Conservation (phyloP, 2,113 vertebrate genomes). For the Tupaia tana region DNA sequence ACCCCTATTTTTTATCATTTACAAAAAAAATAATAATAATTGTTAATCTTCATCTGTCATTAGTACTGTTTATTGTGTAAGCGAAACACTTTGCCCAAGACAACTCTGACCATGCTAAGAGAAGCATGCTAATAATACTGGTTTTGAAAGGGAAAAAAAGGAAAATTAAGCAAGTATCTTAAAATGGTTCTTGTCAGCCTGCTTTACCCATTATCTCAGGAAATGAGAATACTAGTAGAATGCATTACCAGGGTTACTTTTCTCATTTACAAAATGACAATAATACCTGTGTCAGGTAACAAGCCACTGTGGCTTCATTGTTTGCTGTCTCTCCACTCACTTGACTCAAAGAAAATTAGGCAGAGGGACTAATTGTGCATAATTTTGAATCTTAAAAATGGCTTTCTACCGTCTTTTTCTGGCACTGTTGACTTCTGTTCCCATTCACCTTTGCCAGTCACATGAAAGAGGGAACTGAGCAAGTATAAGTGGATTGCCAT, state of each 20-base stretch:
- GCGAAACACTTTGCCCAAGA: not conserved
- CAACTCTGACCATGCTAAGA: not conserved
- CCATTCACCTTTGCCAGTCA: not conserved
- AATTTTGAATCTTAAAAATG: not conserved
- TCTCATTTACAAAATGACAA: not conserved
- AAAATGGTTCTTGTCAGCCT: not conserved
- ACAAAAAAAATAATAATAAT: slow-evolving; percentile 72
- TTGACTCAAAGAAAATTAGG: not conserved
- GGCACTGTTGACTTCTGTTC: not conserved
- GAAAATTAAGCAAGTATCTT: slow-evolving; percentile 42
- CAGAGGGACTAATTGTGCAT: not conserved
- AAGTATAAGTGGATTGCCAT: not conserved
- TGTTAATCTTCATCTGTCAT: slow-evolving; percentile 80
- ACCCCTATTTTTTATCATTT: slow-evolving; percentile 76
- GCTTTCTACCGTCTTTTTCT: not conserved
- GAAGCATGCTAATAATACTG: not conserved
- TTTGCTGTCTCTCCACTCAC: not conserved
- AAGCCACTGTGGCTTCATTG: accelerated
- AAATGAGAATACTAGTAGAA: not conserved
- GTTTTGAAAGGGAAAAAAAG: not conserved
- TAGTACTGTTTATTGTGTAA: slow-evolving; percentile 25
- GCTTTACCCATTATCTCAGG: not conserved
- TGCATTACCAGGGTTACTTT: not conserved
- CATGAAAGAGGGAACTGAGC: not conserved
- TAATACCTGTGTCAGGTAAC: not conserved